Evolutionary conservation across 2,797 vertebrate species (phyloP).

Genomic region (Microcaecilia unicolor): DNA sequence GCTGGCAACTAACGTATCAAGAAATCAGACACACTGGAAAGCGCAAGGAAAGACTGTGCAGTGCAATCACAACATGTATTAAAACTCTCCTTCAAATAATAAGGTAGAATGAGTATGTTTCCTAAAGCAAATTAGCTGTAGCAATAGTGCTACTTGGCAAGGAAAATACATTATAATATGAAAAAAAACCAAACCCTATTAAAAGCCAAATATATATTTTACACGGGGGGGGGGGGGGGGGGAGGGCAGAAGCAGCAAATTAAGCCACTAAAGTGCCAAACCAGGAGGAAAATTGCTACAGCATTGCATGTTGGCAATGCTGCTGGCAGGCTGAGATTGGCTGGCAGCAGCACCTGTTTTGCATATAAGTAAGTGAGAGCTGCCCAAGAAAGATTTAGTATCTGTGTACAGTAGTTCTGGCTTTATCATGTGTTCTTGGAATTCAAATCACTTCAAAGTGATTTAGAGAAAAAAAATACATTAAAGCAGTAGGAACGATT

Average conservation of each 20-base stretch:
- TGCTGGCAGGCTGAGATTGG: conserved; percentile 3
- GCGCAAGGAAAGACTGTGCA: too few relatives aligned
- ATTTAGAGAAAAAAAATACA: neutral
- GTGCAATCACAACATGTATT: too few relatives aligned
- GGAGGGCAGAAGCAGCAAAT: conserved; percentile 26
- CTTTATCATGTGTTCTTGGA: conserved; percentile 54
- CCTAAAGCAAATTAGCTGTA: too few relatives aligned
- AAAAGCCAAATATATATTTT: too few relatives aligned
- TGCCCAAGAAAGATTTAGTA: conserved; percentile 20
- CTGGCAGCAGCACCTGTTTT: conserved; percentile 44
- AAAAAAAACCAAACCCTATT: too few relatives aligned
- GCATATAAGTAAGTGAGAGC: conserved; percentile 43
- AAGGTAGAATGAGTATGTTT: too few relatives aligned
- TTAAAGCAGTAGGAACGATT: conserved; percentile 2
- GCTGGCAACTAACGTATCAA: too few relatives aligned
- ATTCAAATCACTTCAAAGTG: conserved; percentile 27
- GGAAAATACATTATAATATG: neutral
- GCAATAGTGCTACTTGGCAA: conserved; percentile 2
- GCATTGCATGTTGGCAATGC: conserved; percentile 24
- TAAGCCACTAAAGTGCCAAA: conserved; percentile 60
- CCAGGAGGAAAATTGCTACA: conserved; percentile 35
- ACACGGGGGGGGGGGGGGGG: too few relatives aligned
- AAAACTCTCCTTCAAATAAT: too few relatives aligned
- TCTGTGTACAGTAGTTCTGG: conserved; percentile 54
- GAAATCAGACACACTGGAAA: too few relatives aligned